Percentiles rank a stretch among this genome's conserved stretches.
Conservation (phyloP, 1,140 invertebrate genomes). For the Drosophila sp. region DNA sequence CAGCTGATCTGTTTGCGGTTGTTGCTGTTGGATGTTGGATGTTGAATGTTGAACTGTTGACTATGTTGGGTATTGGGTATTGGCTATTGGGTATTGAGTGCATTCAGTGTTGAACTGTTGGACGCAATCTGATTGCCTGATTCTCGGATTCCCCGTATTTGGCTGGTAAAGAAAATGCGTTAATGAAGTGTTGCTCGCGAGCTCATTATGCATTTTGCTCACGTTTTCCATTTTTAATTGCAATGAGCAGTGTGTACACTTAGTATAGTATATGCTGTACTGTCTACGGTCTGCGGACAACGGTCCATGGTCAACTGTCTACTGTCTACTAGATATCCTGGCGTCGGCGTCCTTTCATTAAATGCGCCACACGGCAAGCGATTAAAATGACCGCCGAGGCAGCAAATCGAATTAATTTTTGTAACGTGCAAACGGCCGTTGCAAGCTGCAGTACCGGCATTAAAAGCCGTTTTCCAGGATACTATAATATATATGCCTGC, state of each 20-base stretch:
- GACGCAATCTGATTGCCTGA: constrained; percentile 12
- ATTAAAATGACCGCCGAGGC: constrained; percentile 82
- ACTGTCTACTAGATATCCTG: constrained; percentile 28
- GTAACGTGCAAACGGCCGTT: constrained; percentile 79
- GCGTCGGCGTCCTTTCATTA: constrained; percentile 65
- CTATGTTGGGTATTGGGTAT: not conserved
- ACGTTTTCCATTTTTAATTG: constrained; percentile 80
- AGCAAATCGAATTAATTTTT: constrained; percentile 84
- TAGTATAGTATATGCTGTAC: constrained; percentile 1
- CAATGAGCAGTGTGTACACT: constrained; percentile 45
- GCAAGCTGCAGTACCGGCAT: constrained; percentile 29
- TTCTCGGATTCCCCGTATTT: constrained; percentile 4
- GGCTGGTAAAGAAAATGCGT: constrained; percentile 64
- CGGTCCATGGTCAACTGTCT: constrained; percentile 25
- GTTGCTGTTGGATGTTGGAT: not conserved
- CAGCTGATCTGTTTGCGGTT: constrained; percentile 47
- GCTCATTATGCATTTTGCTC: constrained; percentile 81
- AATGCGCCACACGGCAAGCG: constrained; percentile 69
- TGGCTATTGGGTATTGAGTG: not conserved
- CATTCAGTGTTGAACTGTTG: not conserved
- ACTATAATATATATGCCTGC: constrained; percentile 8
- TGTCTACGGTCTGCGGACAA: constrained; percentile 36
- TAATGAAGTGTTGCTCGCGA: constrained; percentile 78
- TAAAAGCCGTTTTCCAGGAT: constrained; percentile 39
- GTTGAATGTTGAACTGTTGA: not conserved